A percentile compares a stretch with the other conserved stretches of the same genome.
Evolutionary conservation across 2,113 vertebrate genomes (phyloP).

Genomic region (Lagopus leucura): DNA sequence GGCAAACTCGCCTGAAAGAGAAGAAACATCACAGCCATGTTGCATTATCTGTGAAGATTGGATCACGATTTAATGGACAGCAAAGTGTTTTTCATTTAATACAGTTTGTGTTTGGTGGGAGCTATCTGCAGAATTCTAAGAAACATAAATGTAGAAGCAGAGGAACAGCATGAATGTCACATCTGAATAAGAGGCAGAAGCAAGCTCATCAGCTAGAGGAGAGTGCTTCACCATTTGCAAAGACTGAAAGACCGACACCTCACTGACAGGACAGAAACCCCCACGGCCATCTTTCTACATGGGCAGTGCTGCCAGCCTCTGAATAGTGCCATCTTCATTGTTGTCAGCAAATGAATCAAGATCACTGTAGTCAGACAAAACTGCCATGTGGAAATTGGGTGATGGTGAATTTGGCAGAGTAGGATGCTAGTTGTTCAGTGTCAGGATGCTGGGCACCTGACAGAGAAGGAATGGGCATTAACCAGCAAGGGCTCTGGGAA

Average conservation of each 20-base stretch:
- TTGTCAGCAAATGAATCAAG: not conserved
- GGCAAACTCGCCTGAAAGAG: not conserved
- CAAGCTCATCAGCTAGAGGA: not conserved
- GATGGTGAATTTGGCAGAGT: accelerated
- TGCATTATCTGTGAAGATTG: not conserved
- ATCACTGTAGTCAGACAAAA: not conserved
- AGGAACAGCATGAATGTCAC: not conserved
- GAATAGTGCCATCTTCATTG: not conserved
- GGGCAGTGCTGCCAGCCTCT: not conserved
- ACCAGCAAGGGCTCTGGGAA: accelerated
- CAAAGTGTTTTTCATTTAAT: not conserved
- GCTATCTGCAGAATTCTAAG: not conserved
- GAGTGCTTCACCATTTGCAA: accelerated
- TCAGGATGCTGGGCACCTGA: not conserved
- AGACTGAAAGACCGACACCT: not conserved
- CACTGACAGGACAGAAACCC: not conserved
- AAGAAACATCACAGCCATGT: not conserved
- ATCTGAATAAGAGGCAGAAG: not conserved
- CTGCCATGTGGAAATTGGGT: not conserved
- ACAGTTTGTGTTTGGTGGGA: not conserved
- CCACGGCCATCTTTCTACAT: not conserved
- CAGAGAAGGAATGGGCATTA: not conserved
- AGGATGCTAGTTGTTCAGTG: accelerated
- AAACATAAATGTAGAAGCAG: not conserved
- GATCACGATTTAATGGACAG: not conserved